Evolutionary conservation across 1,140 invertebrate species (phyloP), one percentile per base, ranked within the genome.

Genomic region (Batillaria attramentaria): DNA sequence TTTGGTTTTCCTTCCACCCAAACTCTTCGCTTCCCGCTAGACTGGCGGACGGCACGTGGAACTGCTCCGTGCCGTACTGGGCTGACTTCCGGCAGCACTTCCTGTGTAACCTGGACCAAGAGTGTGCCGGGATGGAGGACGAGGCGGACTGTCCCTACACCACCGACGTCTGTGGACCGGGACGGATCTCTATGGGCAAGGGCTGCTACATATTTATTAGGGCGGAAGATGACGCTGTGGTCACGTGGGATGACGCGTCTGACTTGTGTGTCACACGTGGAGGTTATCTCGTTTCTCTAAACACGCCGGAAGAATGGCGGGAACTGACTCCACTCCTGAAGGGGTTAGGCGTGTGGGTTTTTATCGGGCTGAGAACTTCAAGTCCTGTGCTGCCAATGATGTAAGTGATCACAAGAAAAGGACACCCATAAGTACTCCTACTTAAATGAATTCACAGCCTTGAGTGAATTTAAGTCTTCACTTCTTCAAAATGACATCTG

Each of bases 51-150:
- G 43, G 43, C 43, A 6, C 33, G 43, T 72, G 70, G 70, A 72
- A 72, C 70, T 72, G 70, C 43, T 72, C 70, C 28, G 70, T 72
- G 20, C 70, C 70, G 1, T 46, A 72, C 24, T 72, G 70, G 70
- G 3, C 70, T 20, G 70, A 72, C 20, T 33, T 54, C 42, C 39
- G 28, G 28, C 42, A 72, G 6, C 70, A 72, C 70, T 50, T 72
- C 43, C 70, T 46, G 16, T 72, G 70, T 35, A 50, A 72, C 46
- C 43, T 54, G 46, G 10, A 20, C 24, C n/a, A n/a, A 28, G 43
- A 72, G 42, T 72, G 70, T 50, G 70, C 54, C 5, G 42, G 46
- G 0, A 33, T 31, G 24, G 70, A 72, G 46, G 70, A 72, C 28
- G 70, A 72, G 33, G 43, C 39, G 1, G 39, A 24, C 24, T 72